A percentile compares a stretch with the other conserved stretches of the same genome.
Conservation (phyloP, 1,140 invertebrate species). For the Solenopsis fugax region DNA sequence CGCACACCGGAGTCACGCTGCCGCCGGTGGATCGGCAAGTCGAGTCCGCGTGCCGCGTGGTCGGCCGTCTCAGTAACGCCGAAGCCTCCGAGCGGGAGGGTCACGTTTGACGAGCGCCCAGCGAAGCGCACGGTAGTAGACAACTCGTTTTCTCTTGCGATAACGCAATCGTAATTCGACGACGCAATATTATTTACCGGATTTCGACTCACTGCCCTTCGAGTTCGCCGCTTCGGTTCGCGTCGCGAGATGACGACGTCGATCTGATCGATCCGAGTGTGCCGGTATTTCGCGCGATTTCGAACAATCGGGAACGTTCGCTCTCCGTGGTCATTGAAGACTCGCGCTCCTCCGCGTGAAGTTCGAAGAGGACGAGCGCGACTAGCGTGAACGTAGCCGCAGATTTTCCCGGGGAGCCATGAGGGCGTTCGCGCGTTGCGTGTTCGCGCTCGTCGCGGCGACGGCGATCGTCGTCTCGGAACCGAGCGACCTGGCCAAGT, state of each 20-base stretch:
- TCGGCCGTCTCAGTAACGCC: conserved; percentile 73
- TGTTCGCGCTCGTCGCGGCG: conserved; percentile 1
- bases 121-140: background rate
- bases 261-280: background rate
- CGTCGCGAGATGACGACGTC: conserved; percentile 15
- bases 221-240: background rate
- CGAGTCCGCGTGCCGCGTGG: conserved; percentile 80
- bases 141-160: too few relatives aligned
- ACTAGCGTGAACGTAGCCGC: background rate
- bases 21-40: conserved; percentile 66
- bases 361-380: background rate
- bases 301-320: too few relatives aligned
- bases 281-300: too few relatives aligned
- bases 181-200: too few relatives aligned
- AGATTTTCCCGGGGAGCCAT: background rate
- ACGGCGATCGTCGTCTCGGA: background rate
- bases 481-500: conserved; percentile 40
- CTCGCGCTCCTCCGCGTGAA: background rate
- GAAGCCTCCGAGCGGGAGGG: conserved; percentile 68
- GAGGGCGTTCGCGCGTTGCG: background rate
- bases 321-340: background rate
- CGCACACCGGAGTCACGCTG: conserved; percentile 80
- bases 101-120: conserved; percentile 16
- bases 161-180: too few relatives aligned
- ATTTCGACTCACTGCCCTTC: background rate